Evolutionary conservation across 2,113 vertebrate genomes (phyloP), one percentile per base, ranked within the genome.

Genomic region (Coptodon rendalli): DNA sequence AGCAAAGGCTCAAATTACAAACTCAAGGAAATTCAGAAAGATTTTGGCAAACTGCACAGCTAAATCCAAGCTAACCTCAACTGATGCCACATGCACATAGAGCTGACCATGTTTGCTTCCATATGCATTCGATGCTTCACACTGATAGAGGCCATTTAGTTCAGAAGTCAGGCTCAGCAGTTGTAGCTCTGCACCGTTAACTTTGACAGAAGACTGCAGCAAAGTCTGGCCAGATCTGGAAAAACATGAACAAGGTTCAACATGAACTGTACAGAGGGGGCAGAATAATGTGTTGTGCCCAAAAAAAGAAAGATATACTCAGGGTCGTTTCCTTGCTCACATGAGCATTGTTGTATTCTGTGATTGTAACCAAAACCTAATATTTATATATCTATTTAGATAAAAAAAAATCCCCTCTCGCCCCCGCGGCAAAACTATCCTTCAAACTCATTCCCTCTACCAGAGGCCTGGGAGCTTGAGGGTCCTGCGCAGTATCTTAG

Each of bases 301-400:
- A 12, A 43, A 40, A 11, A 12, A 5, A 43, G 5, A 31, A 8
- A 36, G n/a, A 8, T 2, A 43, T 13, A 38, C 0, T 38, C 4
- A 38, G 1, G 4, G 38, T 38, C 38, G 4, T 48, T 48, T 48
- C 45, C 6, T 5, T 48, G 14, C 7, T 48, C 45, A 48, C 45
- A 48, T 7, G 6, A 48, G 16, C 4, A 16, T 48, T 48, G 14
- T 48, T 48, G 45, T 48, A 16, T 48, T 48, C 14, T 48, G 7
- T 48, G 14, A 48, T 48, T 48, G 14, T 6, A 48, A 48, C 14
- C 14, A 7, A 48, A 48, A 48, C 29, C 29, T 31, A 29, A 5
- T 29, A 29, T 29, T 2, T 12, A 3, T 3, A 6, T 12, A 40
- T 5, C 29, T 40, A 40, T 0, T 2, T 1, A 2, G 10, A 2